phyloP scores from a whole-genome alignment of 2,888 invertebrate genomes.

The Hypolimnas misippus region DNA sequence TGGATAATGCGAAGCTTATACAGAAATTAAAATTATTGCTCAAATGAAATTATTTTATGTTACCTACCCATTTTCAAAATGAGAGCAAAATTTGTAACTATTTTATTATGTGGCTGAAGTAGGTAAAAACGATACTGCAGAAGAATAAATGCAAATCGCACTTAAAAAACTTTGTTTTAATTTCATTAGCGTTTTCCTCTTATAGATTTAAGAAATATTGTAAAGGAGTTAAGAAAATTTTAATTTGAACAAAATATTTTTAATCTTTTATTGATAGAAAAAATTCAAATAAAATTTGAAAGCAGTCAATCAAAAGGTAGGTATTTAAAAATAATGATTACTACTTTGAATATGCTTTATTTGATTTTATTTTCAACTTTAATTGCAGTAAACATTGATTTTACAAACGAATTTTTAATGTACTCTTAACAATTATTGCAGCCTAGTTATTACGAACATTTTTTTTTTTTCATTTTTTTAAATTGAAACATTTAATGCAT shows the following conservation, averaged over 20 bases:
- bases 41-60: constrained; percentile 61
- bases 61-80: constrained; percentile 58
- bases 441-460: constrained; percentile 19
- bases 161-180: constrained; percentile 53
- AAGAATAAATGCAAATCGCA: constrained; percentile 72
- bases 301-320: too few relatives aligned
- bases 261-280: too few relatives aligned
- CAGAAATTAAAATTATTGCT: constrained; percentile 60
- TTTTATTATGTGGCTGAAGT: constrained; percentile 58
- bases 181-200: constrained; percentile 37
- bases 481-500: background rate
- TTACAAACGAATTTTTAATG: constrained; percentile 27
- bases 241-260: too few relatives aligned
- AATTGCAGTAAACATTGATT: background rate
- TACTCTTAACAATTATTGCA: constrained; percentile 18
- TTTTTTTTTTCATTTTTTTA: constrained; percentile 7
- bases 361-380: background rate
- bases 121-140: constrained; percentile 60
- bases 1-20: constrained; percentile 38
- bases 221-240: too few relatives aligned
- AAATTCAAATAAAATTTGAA: too few relatives aligned
- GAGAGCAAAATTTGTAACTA: constrained; percentile 52
- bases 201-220: too few relatives aligned
- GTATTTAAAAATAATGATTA: too few relatives aligned
- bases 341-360: too few relatives aligned